Evolutionary conservation across 1,140 invertebrate species (phyloP).

Genomic region (Eurosta solidaginis): DNA sequence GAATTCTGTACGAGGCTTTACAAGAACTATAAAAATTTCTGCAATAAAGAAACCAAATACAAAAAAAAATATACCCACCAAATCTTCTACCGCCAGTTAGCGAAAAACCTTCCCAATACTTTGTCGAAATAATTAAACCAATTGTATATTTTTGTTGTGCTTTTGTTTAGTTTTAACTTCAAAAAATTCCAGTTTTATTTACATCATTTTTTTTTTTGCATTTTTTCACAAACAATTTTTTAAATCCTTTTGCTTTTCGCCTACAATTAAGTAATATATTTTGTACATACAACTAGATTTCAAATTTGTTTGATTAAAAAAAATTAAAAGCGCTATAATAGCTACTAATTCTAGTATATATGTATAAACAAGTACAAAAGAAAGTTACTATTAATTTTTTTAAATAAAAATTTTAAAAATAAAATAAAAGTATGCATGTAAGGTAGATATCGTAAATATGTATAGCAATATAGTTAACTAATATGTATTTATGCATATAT

Average conservation of each 20-base stretch:
- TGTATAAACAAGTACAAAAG: constrained; percentile 10
- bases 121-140: background rate
- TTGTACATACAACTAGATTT: constrained; percentile 28
- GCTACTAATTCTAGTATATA: background rate
- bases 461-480: background rate
- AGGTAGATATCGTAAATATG: background rate
- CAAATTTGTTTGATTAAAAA: background rate
- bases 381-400: too few species aligned
- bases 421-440: background rate
- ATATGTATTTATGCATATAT: background rate
- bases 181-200: constrained; percentile 29
- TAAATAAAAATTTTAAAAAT: background rate
- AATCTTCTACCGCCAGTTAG: background rate
- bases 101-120: background rate
- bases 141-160: constrained; percentile 19
- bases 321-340: constrained; percentile 18
- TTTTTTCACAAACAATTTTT: constrained; percentile 15
- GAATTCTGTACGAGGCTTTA: too few species aligned
- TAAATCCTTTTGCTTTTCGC: background rate
- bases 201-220: background rate
- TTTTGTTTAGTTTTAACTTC: constrained; percentile 26
- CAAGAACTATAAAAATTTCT: too few species aligned
- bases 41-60: background rate
- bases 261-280: constrained; percentile 29
- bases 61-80: background rate